A percentile compares a stretch with the other conserved stretches of the same genome.
Conservation (phyloP, 2,113 vertebrate species). For the Nycticebus coucang region DNA sequence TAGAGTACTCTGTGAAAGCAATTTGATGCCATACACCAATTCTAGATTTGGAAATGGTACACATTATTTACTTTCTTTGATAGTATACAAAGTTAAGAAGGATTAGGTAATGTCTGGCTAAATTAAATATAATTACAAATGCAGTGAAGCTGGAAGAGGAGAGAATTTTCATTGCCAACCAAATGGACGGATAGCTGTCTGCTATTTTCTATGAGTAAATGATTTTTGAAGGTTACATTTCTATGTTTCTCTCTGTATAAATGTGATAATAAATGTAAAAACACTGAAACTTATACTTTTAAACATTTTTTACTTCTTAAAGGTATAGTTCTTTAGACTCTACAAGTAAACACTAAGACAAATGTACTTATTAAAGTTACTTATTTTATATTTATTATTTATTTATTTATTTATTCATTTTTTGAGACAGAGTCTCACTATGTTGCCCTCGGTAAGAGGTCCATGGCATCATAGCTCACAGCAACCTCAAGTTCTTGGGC, state of each 20-base stretch:
- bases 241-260: background rate
- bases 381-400: too few species aligned
- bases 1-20: background rate
- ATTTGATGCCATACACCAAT: background rate
- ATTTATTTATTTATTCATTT: background rate
- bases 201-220: background rate
- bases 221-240: background rate
- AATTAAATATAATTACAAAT: conserved; percentile 1
- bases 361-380: background rate
- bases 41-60: background rate
- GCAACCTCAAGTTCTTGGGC: too few species aligned
- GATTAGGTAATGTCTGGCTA: background rate
- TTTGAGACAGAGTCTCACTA: too few species aligned
- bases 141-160: background rate
- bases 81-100: background rate
- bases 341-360: conserved; percentile 19
- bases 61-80: background rate
- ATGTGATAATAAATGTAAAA: conserved; percentile 26
- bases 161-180: background rate
- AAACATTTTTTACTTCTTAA: conserved; percentile 42
- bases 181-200: background rate
- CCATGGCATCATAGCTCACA: too few species aligned
- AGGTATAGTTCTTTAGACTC: background rate
- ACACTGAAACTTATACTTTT: background rate
- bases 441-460: too few species aligned